A percentile compares a stretch with the other conserved stretches of the same genome.
Evolutionary conservation across 2,113 vertebrate genomes (phyloP).

Genomic region (Nibea albiflora): DNA sequence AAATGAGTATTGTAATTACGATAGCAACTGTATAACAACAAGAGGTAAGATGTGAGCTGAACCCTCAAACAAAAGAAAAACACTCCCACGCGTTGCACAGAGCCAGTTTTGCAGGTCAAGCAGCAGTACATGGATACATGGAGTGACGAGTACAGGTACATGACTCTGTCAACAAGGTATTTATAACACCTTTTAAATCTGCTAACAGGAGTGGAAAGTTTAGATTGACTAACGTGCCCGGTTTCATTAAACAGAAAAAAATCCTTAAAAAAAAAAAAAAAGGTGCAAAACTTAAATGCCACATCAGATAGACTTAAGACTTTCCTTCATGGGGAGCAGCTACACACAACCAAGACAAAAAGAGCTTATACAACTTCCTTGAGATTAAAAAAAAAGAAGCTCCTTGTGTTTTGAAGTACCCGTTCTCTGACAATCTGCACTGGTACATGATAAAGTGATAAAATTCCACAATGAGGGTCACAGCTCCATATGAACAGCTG

Average conservation of each 20-base stretch:
- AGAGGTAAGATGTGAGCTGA: background rate
- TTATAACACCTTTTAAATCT: background rate
- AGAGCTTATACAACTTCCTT: background rate
- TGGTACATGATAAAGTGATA: conserved; percentile 4
- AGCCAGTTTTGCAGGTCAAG: background rate
- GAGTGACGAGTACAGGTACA: rapidly evolving
- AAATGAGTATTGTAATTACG: background rate
- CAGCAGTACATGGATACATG: background rate
- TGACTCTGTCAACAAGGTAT: background rate
- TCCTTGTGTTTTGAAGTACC: background rate
- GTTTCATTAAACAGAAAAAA: background rate
- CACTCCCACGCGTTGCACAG: background rate
- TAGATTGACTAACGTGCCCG: background rate
- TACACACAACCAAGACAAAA: background rate
- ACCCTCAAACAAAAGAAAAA: background rate
- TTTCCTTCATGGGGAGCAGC: background rate
- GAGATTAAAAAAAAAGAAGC: background rate
- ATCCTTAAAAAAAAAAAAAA: background rate
- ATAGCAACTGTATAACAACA: background rate
- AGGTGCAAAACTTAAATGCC: background rate
- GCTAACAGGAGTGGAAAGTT: background rate
- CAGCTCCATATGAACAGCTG: background rate
- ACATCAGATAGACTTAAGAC: background rate
- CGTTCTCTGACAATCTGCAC: background rate
- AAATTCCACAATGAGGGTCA: conserved; percentile 2